Base-by-base conservation (phyloP, 1,140 invertebrate genomes). In the Apis florea region DNA sequence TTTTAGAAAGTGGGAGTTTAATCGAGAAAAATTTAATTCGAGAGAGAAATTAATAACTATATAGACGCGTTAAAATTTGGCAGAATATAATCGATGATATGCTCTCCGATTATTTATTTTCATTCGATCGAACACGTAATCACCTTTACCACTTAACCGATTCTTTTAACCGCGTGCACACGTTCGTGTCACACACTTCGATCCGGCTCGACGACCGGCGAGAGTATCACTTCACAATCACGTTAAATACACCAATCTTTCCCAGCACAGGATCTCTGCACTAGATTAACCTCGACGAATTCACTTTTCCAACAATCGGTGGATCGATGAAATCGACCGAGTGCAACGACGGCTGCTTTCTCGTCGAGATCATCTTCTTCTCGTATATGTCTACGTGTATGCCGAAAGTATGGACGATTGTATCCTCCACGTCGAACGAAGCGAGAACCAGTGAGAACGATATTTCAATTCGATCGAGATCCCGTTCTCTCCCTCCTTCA, bases 161-260 rank as follows among this genome's bases (percentile, higher is more conserved):
- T 31, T 51, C 49, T 17, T n/a, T 31, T 67, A 40, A 85, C 6
- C 47, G 68, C 64, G 31, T 69, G 26, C 67, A 68, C 24, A 61
- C 47, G 66, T 69, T 59, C 31, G 3, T 40, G 12, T 54, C 56
- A 21, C 67, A 21, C 67, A 64, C 56, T 72, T 19, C 15, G 53
- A 75, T 54, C 31, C n/a, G 19, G 19, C 31, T 12, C 40, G 13
- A 49, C 56, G 11, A 58, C 31, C 40, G 31, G 47, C 26, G 24
- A n/a, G 54, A 51, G 26, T 58, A 79, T 64, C 64, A 76, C 76
- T 85, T 78, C 64, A 83, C 77, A 31, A 59, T 51, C 73, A 82
- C 58, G 79, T 84, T 73, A 59, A 13, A 24, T 63, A 75, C 72
- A 64, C 53, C 51, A 49, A 49, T 71, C 67, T 53, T 79, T 19